These are phyloP conservation scores for Brachynemurus nebulosus DNA, from an alignment of 2,888 invertebrate genomes.

Conservation along the genomic window DNA sequence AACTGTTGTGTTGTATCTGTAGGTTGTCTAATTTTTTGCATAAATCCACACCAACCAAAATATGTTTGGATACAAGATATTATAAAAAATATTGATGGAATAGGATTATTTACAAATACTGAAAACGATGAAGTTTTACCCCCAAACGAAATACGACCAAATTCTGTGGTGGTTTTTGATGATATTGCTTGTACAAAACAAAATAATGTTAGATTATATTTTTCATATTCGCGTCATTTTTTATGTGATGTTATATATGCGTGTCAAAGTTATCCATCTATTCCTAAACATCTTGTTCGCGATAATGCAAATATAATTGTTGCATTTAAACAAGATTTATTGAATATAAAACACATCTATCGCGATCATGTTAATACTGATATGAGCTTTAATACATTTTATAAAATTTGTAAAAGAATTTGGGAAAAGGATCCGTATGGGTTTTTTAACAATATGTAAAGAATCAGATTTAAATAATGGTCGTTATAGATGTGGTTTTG, in stretches of 20 bases:
- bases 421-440: slow-evolving; percentile 23
- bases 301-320: neutral
- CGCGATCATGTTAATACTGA: slow-evolving; percentile 12
- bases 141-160: neutral
- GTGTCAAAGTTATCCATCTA: neutral
- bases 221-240: neutral
- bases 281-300: neutral
- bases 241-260: neutral
- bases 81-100: neutral
- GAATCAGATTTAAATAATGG: slow-evolving; percentile 21
- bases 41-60: neutral
- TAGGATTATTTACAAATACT: neutral
- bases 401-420: slow-evolving; percentile 21
- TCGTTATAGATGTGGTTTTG: slow-evolving; percentile 23
- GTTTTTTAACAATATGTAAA: slow-evolving; percentile 23
- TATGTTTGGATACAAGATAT: neutral
- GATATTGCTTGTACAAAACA: neutral
- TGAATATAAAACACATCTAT: neutral
- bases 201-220: neutral
- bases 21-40: neutral
- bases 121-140: slow-evolving; percentile 3
- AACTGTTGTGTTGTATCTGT: neutral
- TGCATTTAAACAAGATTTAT: neutral
- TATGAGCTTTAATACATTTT: slow-evolving; percentile 21
- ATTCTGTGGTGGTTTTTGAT: slow-evolving; percentile 1